A percentile compares a stretch with the other conserved stretches of the same genome.
Evolutionary conservation across 1,140 invertebrate genomes (phyloP).

Genomic region (Ips typographus): DNA sequence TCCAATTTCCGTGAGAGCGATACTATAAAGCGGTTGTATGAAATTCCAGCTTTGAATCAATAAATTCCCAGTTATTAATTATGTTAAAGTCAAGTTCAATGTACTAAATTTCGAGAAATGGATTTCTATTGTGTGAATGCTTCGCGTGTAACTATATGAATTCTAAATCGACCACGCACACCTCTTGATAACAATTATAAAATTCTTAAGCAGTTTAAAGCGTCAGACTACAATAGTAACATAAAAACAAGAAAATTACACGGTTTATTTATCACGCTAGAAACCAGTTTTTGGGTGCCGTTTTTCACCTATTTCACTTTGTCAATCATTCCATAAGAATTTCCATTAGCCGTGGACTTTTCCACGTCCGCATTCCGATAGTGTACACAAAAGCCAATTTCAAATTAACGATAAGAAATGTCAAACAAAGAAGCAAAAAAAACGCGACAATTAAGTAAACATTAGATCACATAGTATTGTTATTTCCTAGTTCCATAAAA

Average conservation of each 20-base stretch:
- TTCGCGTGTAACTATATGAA: constrained; percentile 1
- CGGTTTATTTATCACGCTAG: constrained; percentile 3
- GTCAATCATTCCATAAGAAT: not conserved
- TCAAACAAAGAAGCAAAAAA: not conserved
- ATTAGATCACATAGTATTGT: not conserved
- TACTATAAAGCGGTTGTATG: no score
- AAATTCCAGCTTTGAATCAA: no score
- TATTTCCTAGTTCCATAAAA: constrained; percentile 5
- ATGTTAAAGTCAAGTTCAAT: not conserved
- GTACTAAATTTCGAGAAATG: constrained; percentile 1
- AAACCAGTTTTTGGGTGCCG: not conserved
- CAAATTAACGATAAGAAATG: not conserved
- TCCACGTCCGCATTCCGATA: not conserved
- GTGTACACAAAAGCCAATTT: not conserved
- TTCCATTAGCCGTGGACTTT: not conserved
- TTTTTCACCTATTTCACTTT: not conserved
- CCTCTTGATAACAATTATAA: constrained; percentile 5
- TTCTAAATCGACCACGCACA: not conserved
- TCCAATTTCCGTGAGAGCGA: no score
- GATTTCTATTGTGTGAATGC: not conserved
- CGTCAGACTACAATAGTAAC: not conserved
- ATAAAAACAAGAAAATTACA: not conserved
- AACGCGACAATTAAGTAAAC: constrained; percentile 1
- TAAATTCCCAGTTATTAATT: no score
- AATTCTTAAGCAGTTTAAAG: not conserved